Percentiles rank a stretch among this genome's conserved stretches.
Conservation (phyloP, 2,113 vertebrate species). For the Nothoprocta pentlandii region DNA sequence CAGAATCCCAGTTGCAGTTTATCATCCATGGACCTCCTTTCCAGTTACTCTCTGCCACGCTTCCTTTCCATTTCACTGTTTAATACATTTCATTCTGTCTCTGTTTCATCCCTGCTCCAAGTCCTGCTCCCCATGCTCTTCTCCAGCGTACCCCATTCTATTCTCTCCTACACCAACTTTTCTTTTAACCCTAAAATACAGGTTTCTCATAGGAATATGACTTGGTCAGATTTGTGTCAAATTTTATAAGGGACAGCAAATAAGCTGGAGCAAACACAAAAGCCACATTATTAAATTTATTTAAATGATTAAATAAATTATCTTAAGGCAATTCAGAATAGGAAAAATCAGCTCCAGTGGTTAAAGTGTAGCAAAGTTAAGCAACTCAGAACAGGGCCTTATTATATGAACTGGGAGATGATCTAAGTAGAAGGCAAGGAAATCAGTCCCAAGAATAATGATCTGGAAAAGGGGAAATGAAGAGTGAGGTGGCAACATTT, state of each 20-base stretch:
- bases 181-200: neutral
- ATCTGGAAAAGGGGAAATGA: neutral
- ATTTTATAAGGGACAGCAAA: neutral
- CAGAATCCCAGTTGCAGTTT: neutral
- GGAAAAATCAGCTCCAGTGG: neutral
- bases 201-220: neutral
- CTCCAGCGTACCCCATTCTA: neutral
- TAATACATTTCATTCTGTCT: neutral
- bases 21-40: neutral
- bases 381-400: neutral
- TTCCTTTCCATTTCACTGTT: neutral
- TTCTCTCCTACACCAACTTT: neutral
- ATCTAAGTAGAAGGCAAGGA: neutral
- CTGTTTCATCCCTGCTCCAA: neutral
- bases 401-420: neutral
- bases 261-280: neutral
- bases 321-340: neutral
- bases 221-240: neutral
- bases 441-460: neutral
- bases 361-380: constrained; percentile 14
- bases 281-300: neutral
- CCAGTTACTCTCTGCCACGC: neutral
- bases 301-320: neutral
- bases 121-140: neutral
- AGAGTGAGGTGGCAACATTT: constrained; percentile 11